Conservation (phyloP, 2,888 invertebrate genomes). For the Electrophaes corylata region DNA sequence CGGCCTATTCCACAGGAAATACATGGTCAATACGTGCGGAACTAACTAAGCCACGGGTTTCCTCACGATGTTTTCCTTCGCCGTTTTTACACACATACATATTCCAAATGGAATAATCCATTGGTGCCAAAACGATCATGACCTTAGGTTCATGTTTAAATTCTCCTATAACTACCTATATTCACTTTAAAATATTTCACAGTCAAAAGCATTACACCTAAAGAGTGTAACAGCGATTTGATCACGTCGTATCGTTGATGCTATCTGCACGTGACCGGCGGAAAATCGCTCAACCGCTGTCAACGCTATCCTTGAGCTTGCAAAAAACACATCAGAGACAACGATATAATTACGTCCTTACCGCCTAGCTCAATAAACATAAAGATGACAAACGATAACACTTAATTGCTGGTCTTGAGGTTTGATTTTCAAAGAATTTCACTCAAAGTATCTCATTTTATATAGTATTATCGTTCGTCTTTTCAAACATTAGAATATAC, state of each 20-base stretch:
- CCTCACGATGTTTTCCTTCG: too few relatives aligned
- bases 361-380: slow-evolving; percentile 19
- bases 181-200: background rate
- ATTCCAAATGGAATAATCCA: too few relatives aligned
- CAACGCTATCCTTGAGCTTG: slow-evolving; percentile 36
- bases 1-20: too few relatives aligned
- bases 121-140: too few relatives aligned
- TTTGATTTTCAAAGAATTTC: background rate
- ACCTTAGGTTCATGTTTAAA: too few relatives aligned
- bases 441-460: background rate
- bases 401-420: too few relatives aligned
- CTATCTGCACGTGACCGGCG: slow-evolving; percentile 43
- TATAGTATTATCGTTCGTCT: background rate
- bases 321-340: slow-evolving; percentile 33
- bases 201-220: background rate
- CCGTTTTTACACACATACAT: too few relatives aligned
- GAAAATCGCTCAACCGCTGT: slow-evolving; percentile 44
- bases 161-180: background rate
- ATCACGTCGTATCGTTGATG: slow-evolving; percentile 19
- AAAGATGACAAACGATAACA: background rate
- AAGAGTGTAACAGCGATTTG: slow-evolving; percentile 7
- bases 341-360: slow-evolving; percentile 18
- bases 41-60: too few relatives aligned
- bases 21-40: too few relatives aligned
- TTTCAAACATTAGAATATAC: slow-evolving; percentile 43